Evolutionary conservation across 2,888 invertebrate genomes (phyloP).

Genomic region (Xestia xanthographa): DNA sequence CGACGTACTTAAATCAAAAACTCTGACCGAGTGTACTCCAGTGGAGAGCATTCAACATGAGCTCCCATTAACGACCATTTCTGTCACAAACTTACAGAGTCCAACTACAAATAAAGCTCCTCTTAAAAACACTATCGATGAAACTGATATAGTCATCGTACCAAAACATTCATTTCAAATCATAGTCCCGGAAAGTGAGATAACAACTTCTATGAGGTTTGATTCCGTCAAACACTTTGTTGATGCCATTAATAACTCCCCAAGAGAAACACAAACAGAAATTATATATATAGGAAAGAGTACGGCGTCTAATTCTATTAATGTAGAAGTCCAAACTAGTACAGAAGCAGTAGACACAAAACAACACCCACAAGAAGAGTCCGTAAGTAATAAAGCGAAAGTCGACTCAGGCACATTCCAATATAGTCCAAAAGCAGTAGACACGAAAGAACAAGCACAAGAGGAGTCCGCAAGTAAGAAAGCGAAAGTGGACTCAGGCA

Average conservation of each 20-base stretch:
- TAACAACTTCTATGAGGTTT: conserved; percentile 41
- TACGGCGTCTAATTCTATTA: not conserved
- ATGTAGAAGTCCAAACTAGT: conserved; percentile 43
- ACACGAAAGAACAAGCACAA: not conserved
- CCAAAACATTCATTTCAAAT: conserved; percentile 44
- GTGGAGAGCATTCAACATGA: not conserved
- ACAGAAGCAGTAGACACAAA: conserved; percentile 13
- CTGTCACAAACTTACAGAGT: conserved; percentile 29
- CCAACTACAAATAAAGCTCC: conserved; percentile 31
- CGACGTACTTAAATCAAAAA: conserved; percentile 5
- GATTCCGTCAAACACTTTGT: conserved; percentile 29
- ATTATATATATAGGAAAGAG: not conserved
- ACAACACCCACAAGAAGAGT: not conserved
- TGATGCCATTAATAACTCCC: not conserved
- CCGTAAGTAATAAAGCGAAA: conserved; percentile 24
- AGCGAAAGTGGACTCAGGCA: conserved; percentile 13
- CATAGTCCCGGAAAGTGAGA: conserved; percentile 60
- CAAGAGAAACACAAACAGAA: conserved; percentile 32
- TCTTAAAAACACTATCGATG: conserved; percentile 49
- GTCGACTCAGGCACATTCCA: conserved; percentile 9
- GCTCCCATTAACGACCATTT: not conserved
- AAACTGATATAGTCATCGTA: conserved; percentile 59
- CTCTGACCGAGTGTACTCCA: not conserved
- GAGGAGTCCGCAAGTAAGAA: conserved; percentile 14
- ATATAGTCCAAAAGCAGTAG: conserved; percentile 25